Conservation (phyloP, 1,140 invertebrate genomes). For the Andrena cerasifolii region DNA sequence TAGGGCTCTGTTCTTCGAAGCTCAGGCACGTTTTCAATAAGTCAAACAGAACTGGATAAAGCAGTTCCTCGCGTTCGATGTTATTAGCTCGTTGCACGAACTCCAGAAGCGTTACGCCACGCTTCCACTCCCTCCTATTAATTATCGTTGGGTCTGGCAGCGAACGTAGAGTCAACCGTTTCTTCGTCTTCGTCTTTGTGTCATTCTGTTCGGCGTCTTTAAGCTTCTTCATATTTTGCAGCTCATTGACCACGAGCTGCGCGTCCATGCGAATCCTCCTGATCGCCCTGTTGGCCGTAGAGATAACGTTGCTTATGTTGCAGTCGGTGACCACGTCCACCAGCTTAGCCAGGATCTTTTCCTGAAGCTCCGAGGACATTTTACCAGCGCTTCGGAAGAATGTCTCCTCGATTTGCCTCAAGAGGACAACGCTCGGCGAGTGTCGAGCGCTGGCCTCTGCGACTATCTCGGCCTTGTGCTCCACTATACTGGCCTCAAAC, state of each 20-base stretch:
- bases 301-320: conserved; percentile 81
- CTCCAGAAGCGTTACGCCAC: conserved; percentile 91
- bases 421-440: conserved; percentile 70
- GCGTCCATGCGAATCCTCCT: conserved; percentile 88
- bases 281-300: conserved; percentile 85
- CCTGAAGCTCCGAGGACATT: conserved; percentile 63
- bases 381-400: conserved; percentile 73
- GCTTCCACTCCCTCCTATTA: conserved; percentile 88
- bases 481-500: conserved; percentile 70
- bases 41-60: conserved; percentile 90
- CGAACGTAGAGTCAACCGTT: conserved; percentile 71
- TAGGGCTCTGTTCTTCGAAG: conserved; percentile 91
- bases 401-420: conserved; percentile 84
- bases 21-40: conserved; percentile 90
- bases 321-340: conserved; percentile 78
- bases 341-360: conserved; percentile 74
- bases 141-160: conserved; percentile 81
- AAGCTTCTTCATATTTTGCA: conserved; percentile 83
- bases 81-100: conserved; percentile 93
- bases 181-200: conserved; percentile 43
- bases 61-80: conserved; percentile 83
- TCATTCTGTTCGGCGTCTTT: background rate
- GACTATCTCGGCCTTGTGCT: conserved; percentile 54
- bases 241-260: conserved; percentile 84
- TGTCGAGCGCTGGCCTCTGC: conserved; percentile 45